Evolutionary conservation across 2,888 invertebrate species (phyloP).

Genomic region (Spialia ferax): DNA sequence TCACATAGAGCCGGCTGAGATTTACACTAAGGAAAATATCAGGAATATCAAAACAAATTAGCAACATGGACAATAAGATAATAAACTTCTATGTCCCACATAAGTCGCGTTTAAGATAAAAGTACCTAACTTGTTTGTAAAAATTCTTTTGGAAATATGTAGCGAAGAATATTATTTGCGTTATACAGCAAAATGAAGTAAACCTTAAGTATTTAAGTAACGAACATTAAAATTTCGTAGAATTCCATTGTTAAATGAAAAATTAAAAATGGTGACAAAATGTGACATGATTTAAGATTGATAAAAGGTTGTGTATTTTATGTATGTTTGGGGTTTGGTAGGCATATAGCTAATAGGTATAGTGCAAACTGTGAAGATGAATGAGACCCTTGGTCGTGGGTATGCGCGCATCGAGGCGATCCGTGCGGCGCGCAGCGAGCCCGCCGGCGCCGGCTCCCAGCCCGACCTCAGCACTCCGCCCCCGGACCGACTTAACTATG

Average conservation of each 20-base stretch:
- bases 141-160: slow-evolving; percentile 10
- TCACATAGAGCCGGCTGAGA: slow-evolving; percentile 4
- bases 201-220: not conserved
- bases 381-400: slow-evolving; percentile 89
- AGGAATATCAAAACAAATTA: slow-evolving; percentile 9
- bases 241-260: not conserved
- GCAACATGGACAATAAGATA: slow-evolving; percentile 15
- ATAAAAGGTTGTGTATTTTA: not conserved
- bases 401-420: slow-evolving; percentile 88
- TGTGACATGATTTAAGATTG: not conserved
- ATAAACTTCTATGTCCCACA: not conserved
- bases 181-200: slow-evolving; percentile 1
- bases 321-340: not conserved
- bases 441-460: slow-evolving; percentile 61
- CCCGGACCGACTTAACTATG: slow-evolving; percentile 89
- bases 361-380: slow-evolving; percentile 72
- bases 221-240: not conserved
- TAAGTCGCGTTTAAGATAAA: not conserved
- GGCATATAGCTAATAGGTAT: not conserved
- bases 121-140: not conserved
- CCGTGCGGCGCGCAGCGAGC: slow-evolving; percentile 83
- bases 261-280: slow-evolving; percentile 3
- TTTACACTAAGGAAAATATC: not conserved
- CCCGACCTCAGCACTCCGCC: slow-evolving; percentile 88
- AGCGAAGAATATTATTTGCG: slow-evolving; percentile 10